phyloP scores from a whole-genome alignment of 2,888 invertebrate genomes.

The Sphecodes monilicornis region DNA sequence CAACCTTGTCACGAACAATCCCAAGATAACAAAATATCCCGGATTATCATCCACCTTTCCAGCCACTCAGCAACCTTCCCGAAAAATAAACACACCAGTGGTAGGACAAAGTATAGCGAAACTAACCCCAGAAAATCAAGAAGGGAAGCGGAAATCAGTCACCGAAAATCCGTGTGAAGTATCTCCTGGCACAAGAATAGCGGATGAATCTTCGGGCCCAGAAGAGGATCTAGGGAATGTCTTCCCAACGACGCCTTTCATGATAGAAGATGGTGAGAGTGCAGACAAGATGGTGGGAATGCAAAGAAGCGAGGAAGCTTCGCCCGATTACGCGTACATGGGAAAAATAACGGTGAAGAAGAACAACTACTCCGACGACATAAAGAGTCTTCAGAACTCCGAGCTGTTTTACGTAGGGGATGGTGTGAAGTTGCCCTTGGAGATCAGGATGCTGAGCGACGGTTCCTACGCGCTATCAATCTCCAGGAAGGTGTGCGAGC shows the following conservation, averaged over 20 bases:
- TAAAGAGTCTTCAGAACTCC: constrained; percentile 60
- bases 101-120: background rate
- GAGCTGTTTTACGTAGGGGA: constrained; percentile 78
- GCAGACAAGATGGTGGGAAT: background rate
- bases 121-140: background rate
- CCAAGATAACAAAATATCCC: background rate
- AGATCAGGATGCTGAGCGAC: constrained; percentile 73
- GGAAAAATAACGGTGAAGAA: constrained; percentile 67
- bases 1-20: background rate
- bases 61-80: background rate
- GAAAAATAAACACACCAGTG: background rate
- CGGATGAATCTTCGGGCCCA: background rate
- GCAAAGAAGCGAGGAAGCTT: background rate
- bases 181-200: background rate
- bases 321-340: constrained; percentile 52
- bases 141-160: background rate
- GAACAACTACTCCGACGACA: constrained; percentile 23
- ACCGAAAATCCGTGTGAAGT: background rate
- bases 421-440: constrained; percentile 78
- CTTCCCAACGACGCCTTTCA: background rate
- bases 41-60: background rate
- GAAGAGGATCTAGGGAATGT: background rate
- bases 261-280: background rate
- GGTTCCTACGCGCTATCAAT: constrained; percentile 77
- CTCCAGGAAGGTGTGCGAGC: constrained; percentile 75